These are phyloP conservation scores for Sebastes schlegelii DNA, from an alignment of 2,113 vertebrate genomes.

Conservation along the genomic window DNA sequence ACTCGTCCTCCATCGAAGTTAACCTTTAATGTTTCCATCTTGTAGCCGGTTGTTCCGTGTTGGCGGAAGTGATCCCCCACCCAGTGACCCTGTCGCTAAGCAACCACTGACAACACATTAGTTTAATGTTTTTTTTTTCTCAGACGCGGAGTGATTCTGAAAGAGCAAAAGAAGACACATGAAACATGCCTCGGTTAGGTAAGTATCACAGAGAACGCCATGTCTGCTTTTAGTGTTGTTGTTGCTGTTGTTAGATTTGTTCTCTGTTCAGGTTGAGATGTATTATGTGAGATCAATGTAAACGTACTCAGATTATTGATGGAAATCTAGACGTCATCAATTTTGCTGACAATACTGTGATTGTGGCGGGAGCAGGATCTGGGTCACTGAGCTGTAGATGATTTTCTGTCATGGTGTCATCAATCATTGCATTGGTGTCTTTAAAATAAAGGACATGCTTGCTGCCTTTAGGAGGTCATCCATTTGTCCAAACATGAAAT, in stretches of 20 bases:
- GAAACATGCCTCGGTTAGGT: background rate
- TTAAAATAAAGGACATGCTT: conserved; percentile 3
- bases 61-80: no score
- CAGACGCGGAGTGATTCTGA: no score
- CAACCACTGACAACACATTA: no score
- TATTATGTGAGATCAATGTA: background rate
- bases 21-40: no score
- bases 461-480: background rate
- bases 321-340: background rate
- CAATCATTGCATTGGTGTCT: conserved; percentile 4
- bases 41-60: no score
- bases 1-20: no score
- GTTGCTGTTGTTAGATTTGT: background rate
- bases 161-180: background rate
- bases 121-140: no score
- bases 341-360: conserved; percentile 16
- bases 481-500: background rate
- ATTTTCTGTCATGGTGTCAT: conserved; percentile 11
- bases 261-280: background rate
- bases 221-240: background rate
- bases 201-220: background rate
- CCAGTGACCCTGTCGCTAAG: no score
- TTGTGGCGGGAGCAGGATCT: conserved; percentile 2
- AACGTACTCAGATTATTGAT: background rate
- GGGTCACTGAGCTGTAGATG: background rate